Percentiles rank a stretch among this genome's conserved stretches.
phyloP scores from a whole-genome alignment of 1,140 invertebrate genomes.

The Drosophila takahashii region DNA sequence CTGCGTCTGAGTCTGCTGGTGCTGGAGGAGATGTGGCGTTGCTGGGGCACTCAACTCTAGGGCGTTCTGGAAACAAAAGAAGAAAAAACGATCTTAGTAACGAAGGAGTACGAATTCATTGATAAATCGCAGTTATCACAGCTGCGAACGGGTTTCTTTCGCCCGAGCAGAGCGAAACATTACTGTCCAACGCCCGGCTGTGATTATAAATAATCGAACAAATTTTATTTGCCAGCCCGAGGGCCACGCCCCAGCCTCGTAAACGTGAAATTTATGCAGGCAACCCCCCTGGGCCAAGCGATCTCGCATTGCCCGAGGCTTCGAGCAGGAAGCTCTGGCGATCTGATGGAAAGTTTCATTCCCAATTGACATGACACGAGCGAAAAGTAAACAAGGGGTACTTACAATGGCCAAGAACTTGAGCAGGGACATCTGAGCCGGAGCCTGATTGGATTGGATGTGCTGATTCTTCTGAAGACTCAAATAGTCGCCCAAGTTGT shows the following conservation, averaged over 20 bases:
- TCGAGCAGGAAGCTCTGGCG: constrained; percentile 55
- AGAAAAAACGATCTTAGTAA: not conserved
- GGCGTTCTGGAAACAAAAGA: constrained; percentile 91
- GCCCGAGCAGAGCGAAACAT: constrained; percentile 11
- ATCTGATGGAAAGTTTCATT: constrained; percentile 30
- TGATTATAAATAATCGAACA: constrained; percentile 73
- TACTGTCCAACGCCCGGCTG: constrained; percentile 20
- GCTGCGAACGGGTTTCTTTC: constrained; percentile 9
- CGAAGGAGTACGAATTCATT: constrained; percentile 6
- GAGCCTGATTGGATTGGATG: constrained; percentile 43
- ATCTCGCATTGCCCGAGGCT: constrained; percentile 66
- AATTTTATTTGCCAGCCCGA: constrained; percentile 54
- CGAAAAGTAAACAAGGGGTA: constrained; percentile 51
- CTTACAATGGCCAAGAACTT: constrained; percentile 89
- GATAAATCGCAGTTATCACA: constrained; percentile 13
- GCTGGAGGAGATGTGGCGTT: constrained; percentile 91
- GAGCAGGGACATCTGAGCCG: constrained; percentile 86
- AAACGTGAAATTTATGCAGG: constrained; percentile 76
- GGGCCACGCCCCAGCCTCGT: constrained; percentile 43
- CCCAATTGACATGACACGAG: constrained; percentile 12
- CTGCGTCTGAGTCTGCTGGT: constrained; percentile 82
- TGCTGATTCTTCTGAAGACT: constrained; percentile 34
- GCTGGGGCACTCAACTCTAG: constrained; percentile 96
- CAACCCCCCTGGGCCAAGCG: constrained; percentile 54
- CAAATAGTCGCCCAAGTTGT: constrained; percentile 80